A percentile compares a stretch with the other conserved stretches of the same genome.
phyloP scores from a whole-genome alignment of 2,888 invertebrate species.

The Onthophagus sagittarius region DNA sequence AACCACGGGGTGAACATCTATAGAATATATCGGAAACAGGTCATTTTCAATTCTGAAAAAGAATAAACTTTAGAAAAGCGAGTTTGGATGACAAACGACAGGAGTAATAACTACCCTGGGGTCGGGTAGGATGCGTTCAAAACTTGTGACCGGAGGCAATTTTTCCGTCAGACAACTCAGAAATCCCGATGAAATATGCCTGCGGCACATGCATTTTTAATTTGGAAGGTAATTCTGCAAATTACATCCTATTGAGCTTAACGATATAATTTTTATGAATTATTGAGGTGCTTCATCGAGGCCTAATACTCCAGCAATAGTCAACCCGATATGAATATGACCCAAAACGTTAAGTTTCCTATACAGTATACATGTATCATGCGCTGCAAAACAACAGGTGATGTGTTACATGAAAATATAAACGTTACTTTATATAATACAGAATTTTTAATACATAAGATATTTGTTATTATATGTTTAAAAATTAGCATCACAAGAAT shows the following conservation, averaged over 20 bases:
- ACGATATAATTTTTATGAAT: not conserved
- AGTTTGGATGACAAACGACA: not conserved
- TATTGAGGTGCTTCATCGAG: not conserved
- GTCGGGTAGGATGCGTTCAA: not conserved
- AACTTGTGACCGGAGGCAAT: not conserved
- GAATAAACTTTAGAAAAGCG: not conserved
- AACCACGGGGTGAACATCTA: not conserved
- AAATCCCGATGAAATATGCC: not conserved
- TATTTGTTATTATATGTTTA: no score
- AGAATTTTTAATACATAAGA: no score
- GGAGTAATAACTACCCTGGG: not conserved
- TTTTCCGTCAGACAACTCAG: not conserved
- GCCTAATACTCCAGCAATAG: not conserved
- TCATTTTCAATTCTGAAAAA: not conserved
- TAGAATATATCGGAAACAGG: not conserved
- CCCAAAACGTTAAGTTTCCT: not conserved
- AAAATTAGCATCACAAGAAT: no score
- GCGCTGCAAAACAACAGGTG: not conserved
- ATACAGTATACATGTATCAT: not conserved
- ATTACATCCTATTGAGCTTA: not conserved
- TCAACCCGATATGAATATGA: not conserved
- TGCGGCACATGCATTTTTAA: not conserved
- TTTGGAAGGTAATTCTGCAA: not conserved
- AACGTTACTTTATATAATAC: not conserved
- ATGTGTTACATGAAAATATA: not conserved